Base-by-base conservation (phyloP, 1,140 invertebrate species). In the Hycleus cichorii region DNA sequence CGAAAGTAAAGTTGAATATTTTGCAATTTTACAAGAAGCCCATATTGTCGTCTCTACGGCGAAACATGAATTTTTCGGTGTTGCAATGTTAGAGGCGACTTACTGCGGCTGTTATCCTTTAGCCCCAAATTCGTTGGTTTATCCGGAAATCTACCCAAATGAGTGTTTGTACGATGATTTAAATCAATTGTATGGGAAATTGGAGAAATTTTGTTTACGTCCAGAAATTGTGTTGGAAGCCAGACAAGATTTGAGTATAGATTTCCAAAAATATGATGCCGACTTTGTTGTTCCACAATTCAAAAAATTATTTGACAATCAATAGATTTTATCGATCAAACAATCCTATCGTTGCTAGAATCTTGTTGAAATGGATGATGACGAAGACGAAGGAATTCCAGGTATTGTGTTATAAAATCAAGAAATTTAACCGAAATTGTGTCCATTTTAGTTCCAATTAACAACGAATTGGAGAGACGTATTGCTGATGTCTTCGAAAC, bases 401-500 rank as follows among this genome's bases (percentile, higher is more conserved):
- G 64, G 60, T 63, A 44, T 43, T 2, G 1, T 4, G 11, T 18
- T 18, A 27, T n/a, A 48, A 6, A 55, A 38, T 32, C 3, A 50
- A 38, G 9, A 26, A 39, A 46, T 52, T 9, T 52, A 47, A 4
- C 7, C 53, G 3, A 32, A 18, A 11, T 39, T 9, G 1, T 45
- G 27, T 26, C 3, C 8, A 9, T 64, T 67, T 48, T 39, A 69
- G 67, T 69, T 8, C 62, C 64, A 11, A 69, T 72, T 27, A 73
- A 71, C 26, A 75, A 74, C 42, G 84, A 86, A 59, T 74, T 91
- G 62, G 86, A 90, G 65, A 85, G 84, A 65, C 83, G 80, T 76
- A 87, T 95, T 49, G 84, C 83, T 4, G 90, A 93, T 66, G 87
- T 89, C n/a, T 95, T 95, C 74, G 85, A 89, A 69, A 83, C 94